Base-by-base conservation (phyloP, 2,113 vertebrate species). In the Eonycteris spelaea region DNA sequence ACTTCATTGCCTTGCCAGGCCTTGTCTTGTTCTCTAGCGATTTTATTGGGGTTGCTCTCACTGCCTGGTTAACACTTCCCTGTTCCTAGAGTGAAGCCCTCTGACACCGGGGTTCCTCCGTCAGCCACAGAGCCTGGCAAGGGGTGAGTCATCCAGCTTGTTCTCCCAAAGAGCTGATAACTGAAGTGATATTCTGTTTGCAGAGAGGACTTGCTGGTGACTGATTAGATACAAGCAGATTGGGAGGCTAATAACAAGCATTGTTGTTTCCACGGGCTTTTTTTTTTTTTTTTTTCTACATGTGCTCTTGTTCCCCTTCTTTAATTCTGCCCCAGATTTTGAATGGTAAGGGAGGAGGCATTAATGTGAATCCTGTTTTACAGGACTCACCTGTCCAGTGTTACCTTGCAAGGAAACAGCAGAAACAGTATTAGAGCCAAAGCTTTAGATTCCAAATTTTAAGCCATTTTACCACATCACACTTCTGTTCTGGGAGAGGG, bases 131-230 rank as follows among this genome's bases (percentile, higher is more conserved):
- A 57, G 4, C 18, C 68, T 57, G 14, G 35, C 0, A 6, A 28
- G 5, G 35, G 0, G 6, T 8, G 51, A 33, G 78, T 33, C 33
- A 40, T 28, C 33, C 53, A 3, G 10, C 0, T 13, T 0, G 2
- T 48, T 3, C 19, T 70, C 51, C 4, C 21, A 13, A 13, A 86
- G 26, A 43, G 43, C 19, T 40, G 33, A n/a, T 3, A 14, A 71
- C 6, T 15, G n/a, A 40, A 19, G n/a, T 10, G 38, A 26, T 2
- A 3, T 4, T n/a, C 16, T 53, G 35, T 35, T 40, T 61, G 24
- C 24, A 24, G 24, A 53, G 4, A 73, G 28, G 57, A 28, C 40
- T 61, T 48, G 70, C 15, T 35, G 53, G 65, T 48, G 53, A 51
- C 84, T 7, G 35, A 53, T 59, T 22, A 10, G 19, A 28, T 45